Evolutionary conservation across 1,140 invertebrate species (phyloP), one percentile per base, ranked within the genome.

Genomic region (Sinella curviseta): DNA sequence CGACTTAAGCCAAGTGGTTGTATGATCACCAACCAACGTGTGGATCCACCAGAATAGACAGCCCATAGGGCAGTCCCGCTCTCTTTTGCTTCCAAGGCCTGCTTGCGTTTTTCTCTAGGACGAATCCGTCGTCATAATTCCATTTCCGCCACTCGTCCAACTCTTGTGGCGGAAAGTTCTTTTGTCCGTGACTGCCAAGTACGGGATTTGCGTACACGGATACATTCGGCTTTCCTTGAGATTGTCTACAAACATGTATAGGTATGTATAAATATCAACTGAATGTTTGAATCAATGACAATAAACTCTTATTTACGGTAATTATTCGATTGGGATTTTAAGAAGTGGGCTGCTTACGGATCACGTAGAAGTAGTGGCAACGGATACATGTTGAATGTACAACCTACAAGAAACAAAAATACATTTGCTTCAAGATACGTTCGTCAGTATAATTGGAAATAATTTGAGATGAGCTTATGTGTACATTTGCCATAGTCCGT

Each of bases 371-470:
- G 30, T 20, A 81, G n/a, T 1, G 36, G 24, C 4, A 73, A 20
- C 1, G 80, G 80, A 26, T 78, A n/a, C 1, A 81, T 77, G 34
- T 81, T 81, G 39, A 78, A 81, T 2, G 80, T 77, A n/a, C 77
- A 81, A n/a, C 65, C 65, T 70, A n/a, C 12, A 65, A 4, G 8
- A 16, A 65, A 8, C 57, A 65, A 33, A 70, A 3, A 31, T 70
- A 70, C 24, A 14, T 31, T 4, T 14, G 31, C 31, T n/a, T n/a
- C n/a, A n/a, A n/a, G n/a, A n/a, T n/a, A n/a, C n/a, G n/a, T n/a
- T n/a, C n/a, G n/a, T n/a, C n/a, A n/a, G n/a, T n/a, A n/a, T n/a
- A n/a, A n/a, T n/a, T n/a, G n/a, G n/a, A n/a, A 70, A 70, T 70
- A 70, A 2, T 31, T 30, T 33, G 30, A 70, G 4, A 30, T 31